phyloP scores from a whole-genome alignment of 1,140 invertebrate genomes.

The Pogonomyrmex barbatus region DNA sequence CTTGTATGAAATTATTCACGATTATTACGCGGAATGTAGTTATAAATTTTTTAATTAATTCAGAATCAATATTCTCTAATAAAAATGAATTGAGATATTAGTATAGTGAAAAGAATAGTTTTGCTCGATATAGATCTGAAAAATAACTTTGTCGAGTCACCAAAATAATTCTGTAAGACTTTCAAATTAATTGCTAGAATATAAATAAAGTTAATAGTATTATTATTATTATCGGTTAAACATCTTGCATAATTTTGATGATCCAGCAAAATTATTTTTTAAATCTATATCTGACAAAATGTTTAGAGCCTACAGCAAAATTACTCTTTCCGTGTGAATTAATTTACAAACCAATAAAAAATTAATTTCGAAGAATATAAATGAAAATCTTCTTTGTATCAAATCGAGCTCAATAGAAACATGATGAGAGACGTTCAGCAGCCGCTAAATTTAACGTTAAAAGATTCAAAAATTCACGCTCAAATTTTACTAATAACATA shows the following conservation, averaged over 20 bases:
- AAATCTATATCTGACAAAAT: no score
- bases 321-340: no score
- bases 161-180: no score
- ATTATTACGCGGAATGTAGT: not conserved
- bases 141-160: no score
- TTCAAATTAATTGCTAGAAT: no score
- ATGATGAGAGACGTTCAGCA: not conserved
- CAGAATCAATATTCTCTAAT: not conserved
- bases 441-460: not conserved
- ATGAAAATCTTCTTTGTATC: not conserved
- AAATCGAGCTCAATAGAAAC: not conserved
- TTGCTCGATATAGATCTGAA: no score
- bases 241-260: no score
- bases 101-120: no score
- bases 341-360: not conserved
- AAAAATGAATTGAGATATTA: not conserved
- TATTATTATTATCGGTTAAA: no score
- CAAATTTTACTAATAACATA: not conserved
- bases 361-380: not conserved
- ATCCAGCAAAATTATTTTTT: no score
- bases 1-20: constrained; percentile 7
- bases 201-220: no score
- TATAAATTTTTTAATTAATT: not conserved
- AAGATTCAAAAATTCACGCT: not conserved
- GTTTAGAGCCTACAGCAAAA: no score